These are phyloP conservation scores for Myotis yumanensis DNA, from an alignment of 2,113 vertebrate genomes.

Conservation along the genomic window DNA sequence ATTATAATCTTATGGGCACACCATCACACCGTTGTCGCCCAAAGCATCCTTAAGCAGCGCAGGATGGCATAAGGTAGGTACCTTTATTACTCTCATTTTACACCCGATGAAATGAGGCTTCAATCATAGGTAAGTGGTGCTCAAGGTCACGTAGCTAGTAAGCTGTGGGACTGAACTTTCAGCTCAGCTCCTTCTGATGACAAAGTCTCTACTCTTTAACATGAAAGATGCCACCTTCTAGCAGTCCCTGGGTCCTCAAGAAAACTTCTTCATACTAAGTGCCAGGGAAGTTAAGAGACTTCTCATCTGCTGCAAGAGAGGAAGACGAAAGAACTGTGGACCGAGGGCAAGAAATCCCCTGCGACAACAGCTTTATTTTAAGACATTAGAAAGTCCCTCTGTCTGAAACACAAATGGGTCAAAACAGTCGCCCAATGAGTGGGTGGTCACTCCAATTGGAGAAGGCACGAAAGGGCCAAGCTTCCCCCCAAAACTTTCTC, in stretches of 20 bases:
- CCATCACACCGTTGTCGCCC: too few species aligned
- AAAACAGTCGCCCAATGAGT: neutral
- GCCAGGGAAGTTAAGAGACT: neutral
- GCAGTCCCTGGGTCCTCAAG: neutral
- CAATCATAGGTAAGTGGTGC: neutral
- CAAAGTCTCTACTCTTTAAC: neutral
- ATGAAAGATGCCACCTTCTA: neutral
- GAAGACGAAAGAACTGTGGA: neutral
- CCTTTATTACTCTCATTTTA: neutral
- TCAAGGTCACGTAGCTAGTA: neutral
- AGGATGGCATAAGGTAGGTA: neutral
- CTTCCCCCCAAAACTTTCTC: neutral
- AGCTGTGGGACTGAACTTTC: neutral
- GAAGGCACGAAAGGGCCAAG: neutral
- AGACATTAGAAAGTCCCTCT: constrained; percentile 47
- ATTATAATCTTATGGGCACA: neutral
- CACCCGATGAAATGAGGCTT: neutral
- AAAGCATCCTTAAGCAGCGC: neutral
- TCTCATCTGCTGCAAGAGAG: neutral
- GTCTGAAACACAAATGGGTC: neutral
- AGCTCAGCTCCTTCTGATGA: neutral
- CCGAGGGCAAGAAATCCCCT: constrained; percentile 46
- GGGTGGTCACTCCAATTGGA: neutral
- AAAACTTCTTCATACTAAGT: neutral
- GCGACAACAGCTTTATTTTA: constrained; percentile 32